These are phyloP conservation scores for Malthinus seriepunctatus DNA, from an alignment of 2,888 invertebrate genomes.

Conservation along the genomic window DNA sequence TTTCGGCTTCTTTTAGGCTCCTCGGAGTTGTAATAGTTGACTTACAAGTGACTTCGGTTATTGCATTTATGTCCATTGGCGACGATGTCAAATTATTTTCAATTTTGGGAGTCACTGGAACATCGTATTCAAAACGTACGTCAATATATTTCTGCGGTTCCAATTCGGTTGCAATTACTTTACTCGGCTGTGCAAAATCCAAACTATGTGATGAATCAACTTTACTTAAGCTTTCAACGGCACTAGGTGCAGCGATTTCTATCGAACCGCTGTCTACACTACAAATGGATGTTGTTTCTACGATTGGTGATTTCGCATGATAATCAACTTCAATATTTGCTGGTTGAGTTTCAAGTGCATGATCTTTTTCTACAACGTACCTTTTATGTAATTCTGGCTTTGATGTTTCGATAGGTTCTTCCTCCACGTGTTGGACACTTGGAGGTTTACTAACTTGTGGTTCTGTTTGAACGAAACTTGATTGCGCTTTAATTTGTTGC, in stretches of 20 bases:
- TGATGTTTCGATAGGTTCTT: too few relatives aligned
- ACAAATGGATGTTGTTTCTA: conserved; percentile 24
- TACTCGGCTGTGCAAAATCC: conserved; percentile 16
- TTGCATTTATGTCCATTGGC: too few relatives aligned
- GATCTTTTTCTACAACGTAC: conserved; percentile 49
- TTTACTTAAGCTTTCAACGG: conserved; percentile 37
- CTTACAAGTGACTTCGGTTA: too few relatives aligned
- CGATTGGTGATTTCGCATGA: conserved; percentile 29
- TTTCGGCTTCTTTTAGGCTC: neutral
- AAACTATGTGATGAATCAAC: conserved; percentile 46
- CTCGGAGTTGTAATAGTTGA: too few relatives aligned
- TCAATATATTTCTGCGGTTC: too few relatives aligned
- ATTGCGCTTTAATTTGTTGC: conserved; percentile 38
- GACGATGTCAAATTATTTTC: too few relatives aligned
- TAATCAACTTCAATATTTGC: conserved; percentile 40
- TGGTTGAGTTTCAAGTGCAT: conserved; percentile 43
- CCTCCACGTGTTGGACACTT: too few relatives aligned
- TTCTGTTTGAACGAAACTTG: conserved; percentile 39
- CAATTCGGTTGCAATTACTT: too few relatives aligned
- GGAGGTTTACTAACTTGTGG: conserved; percentile 30
- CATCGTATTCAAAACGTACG: too few relatives aligned
- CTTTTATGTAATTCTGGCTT: conserved; percentile 33
- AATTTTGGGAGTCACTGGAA: too few relatives aligned
- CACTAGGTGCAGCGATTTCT: conserved; percentile 30
- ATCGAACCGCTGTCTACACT: conserved; percentile 25